Evolutionary conservation across 2,888 invertebrate genomes (phyloP), one percentile per base, ranked within the genome.

Genomic region (Spisula subtruncata): DNA sequence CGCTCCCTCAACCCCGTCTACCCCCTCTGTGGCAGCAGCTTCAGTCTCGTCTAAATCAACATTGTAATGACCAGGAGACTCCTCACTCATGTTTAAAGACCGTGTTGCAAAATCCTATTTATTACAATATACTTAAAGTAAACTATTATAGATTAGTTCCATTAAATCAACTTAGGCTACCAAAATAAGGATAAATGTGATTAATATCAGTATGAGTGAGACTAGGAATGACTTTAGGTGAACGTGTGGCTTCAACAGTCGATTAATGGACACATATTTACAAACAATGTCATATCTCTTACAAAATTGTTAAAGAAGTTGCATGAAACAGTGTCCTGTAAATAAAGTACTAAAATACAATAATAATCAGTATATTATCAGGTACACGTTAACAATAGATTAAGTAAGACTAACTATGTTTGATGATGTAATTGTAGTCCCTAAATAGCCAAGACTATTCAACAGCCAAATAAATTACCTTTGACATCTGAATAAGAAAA

Each of bases 81-180:
- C 93, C 83, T 95, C 95, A 86, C 94, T 93, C 88, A 95, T 94
- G 16, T 90, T 87, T 88, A 94, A 85, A 18, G 95, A 95, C n/a
- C 95, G 89, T 4, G 94, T 95, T 2, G 95, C 93, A 92, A 95
- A 95, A 87, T 95, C 95, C 95, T 95, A 51, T 18, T 66, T 35
- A n/a, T 0, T 54, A 83, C 20, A 41, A 8, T 41, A 41, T 41
- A 41, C 41, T 41, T 41, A 41, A 41, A 41, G 8, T 8, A 41
- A 41, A 41, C 41, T 8, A 41, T 5, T 41, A 41, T 41, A 2
- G 41, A 41, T 41, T n/a, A n/a, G 41, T 41, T 41, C 41, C 41
- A 41, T 5, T 5, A 41, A 8, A 41, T 8, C 41, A 41, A 41
- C 41, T 41, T 41, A 41, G 41, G 41, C 8, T 41, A 41, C 41